phyloP scores from a whole-genome alignment of 2,888 invertebrate species.

The Artemia sp. region DNA sequence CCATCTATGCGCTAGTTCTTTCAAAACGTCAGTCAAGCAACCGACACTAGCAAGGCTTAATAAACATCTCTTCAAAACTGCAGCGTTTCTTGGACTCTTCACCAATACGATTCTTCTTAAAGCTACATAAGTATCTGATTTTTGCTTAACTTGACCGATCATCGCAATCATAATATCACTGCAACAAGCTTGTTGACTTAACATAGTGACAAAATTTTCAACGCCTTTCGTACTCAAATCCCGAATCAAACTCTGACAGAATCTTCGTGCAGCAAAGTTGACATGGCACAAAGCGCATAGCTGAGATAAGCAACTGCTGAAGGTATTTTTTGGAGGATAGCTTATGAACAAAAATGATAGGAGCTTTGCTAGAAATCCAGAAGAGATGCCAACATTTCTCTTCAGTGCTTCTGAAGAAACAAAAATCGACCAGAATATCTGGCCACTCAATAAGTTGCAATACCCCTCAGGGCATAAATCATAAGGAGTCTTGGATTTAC shows the following conservation, averaged over 20 bases:
- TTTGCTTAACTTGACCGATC: background rate
- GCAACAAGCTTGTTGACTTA: background rate
- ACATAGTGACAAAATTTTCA: slow-evolving; percentile 8
- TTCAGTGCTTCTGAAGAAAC: slow-evolving; percentile 31
- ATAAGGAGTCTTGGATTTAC: slow-evolving; percentile 40
- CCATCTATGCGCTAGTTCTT: slow-evolving; percentile 36
- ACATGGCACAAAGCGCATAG: background rate
- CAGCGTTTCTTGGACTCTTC: background rate
- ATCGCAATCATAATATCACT: background rate
- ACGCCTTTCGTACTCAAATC: background rate
- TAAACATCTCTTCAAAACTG: background rate
- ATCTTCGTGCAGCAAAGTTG: slow-evolving; percentile 16
- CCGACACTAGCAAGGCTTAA: background rate
- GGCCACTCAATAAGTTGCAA: slow-evolving; percentile 42
- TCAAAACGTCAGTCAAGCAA: background rate
- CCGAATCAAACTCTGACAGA: slow-evolving; percentile 18
- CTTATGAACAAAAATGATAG: slow-evolving; percentile 16
- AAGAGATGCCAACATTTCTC: slow-evolving; percentile 15
- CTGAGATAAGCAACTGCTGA: background rate
- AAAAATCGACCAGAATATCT: slow-evolving; percentile 43
- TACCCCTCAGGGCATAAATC: slow-evolving; percentile 43
- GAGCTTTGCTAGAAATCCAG: slow-evolving; percentile 20
- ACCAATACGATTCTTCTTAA: background rate
- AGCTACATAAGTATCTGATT: background rate
- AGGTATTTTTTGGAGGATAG: background rate